A percentile compares a stretch with the other conserved stretches of the same genome.
These are phyloP conservation scores for Stichodactyla mertensii DNA, from an alignment of 64 coral and sea anemone species.

Conservation along the genomic window DNA sequence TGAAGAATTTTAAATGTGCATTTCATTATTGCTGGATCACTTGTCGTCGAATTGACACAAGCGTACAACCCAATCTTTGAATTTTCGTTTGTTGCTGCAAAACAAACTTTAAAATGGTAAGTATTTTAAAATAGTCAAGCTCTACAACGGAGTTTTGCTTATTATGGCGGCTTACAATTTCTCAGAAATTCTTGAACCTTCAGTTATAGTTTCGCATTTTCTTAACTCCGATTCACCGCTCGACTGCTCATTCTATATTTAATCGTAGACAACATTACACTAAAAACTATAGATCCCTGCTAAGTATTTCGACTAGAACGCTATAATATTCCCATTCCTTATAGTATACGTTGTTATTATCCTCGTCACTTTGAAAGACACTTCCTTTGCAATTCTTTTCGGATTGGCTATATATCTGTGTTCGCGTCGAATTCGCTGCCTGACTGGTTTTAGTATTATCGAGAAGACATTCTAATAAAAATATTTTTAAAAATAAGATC, in stretches of 20 bases:
- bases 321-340: not conserved
- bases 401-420: not conserved
- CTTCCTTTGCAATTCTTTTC: too few relatives aligned
- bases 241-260: not conserved
- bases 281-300: not conserved
- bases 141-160: not conserved
- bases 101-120: not conserved
- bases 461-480: not conserved
- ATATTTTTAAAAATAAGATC: not conserved
- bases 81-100: not conserved
- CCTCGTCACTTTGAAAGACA: too few relatives aligned
- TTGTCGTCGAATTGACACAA: not conserved
- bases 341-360: not conserved
- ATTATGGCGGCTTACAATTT: too few relatives aligned
- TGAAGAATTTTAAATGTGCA: constrained; percentile 2
- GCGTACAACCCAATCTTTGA: not conserved
- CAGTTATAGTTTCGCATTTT: not conserved
- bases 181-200: not conserved
- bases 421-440: not conserved
- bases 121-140: not conserved
- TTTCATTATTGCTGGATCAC: not conserved
- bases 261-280: not conserved
- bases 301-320: not conserved
- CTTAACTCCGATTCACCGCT: not conserved
- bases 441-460: not conserved